Conservation (phyloP, 2,797 vertebrate genomes). For the Lophius americanus region DNA sequence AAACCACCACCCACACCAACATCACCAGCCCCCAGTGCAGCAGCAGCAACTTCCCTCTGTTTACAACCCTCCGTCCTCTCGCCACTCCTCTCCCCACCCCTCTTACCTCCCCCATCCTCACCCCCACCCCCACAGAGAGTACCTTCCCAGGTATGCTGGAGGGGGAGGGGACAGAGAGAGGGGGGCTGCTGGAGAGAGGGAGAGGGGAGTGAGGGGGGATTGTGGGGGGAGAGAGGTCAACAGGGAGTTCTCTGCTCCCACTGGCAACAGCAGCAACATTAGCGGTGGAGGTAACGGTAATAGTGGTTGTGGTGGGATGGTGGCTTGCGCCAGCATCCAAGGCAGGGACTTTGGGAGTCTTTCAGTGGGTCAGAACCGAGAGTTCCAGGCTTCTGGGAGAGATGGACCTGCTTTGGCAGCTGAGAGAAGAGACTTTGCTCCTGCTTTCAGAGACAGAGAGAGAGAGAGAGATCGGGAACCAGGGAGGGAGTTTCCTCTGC, state of each 20-base stretch:
- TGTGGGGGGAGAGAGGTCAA: constrained; percentile 79
- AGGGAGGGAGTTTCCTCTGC: constrained; percentile 76
- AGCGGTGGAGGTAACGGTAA: constrained; percentile 64
- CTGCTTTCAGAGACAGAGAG: constrained; percentile 87
- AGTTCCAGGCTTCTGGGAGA: constrained; percentile 78
- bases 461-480: constrained; percentile 87
- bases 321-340: constrained; percentile 69
- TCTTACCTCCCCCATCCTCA: constrained; percentile 83
- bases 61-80: constrained; percentile 85
- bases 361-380: constrained; percentile 76
- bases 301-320: constrained; percentile 66
- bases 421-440: constrained; percentile 80
- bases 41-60: constrained; percentile 86
- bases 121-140: constrained; percentile 83
- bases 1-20: constrained; percentile 82
- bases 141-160: constrained; percentile 83
- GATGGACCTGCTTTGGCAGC: constrained; percentile 74
- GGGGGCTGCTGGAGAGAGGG: constrained; percentile 76
- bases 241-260: constrained; percentile 78
- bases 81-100: constrained; percentile 81
- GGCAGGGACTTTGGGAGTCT: constrained; percentile 77
- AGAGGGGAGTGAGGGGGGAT: constrained; percentile 77
- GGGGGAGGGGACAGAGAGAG: constrained; percentile 80
- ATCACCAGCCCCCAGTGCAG: constrained; percentile 84
- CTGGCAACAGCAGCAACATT: constrained; percentile 70